Base-by-base conservation (phyloP, 92 coral and sea anemone species). In the Pocillopora meandrina region DNA sequence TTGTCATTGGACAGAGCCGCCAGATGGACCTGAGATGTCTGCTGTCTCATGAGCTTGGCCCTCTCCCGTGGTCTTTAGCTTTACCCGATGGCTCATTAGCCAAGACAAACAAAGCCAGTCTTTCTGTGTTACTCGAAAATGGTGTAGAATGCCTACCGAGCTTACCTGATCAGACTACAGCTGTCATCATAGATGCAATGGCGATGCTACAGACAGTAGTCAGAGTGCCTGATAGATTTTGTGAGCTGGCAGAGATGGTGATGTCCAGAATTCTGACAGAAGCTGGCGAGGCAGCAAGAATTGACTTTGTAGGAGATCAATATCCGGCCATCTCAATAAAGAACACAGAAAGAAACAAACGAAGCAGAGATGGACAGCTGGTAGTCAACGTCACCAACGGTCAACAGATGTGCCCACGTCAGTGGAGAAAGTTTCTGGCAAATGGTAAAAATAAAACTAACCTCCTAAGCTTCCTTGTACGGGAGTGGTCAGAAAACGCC, bases 1-100 rank as follows among this genome's bases (percentile, higher is more conserved):
- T 92, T 23, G 91, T 89, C 63, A 84, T 92, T 79, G 93, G 90
- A 55, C 91, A 92, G 81, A 90, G 86, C 83, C 89, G 72, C 23
- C 61, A 92, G 71, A 63, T 89, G 76, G 91, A 92, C 66, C 74
- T 89, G 61, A 66, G 79, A 64, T 83, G 89, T 55, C 84, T 83
- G 65, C 90, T 83, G 15, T 52, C 83, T 47, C 77, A 58, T 56
- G 49, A 80, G 64, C 84, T 80, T 80, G 84, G 84, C n/a, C 84
- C 84, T 65, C 57, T 80, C 21, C 74, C 84, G 10, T 80, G 76
- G 84, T 80, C 84, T 14, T 18, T 80, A 49, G 84, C 84, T 67
- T 61, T 82, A 26, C 56, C 63, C 42, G 90, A 89, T 79, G 88
- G 89, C 14, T 71, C 86, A 64, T 61, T 84, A 66, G 78, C 82